phyloP scores from a whole-genome alignment of 1,140 invertebrate species.

The Orchestia grillus region DNA sequence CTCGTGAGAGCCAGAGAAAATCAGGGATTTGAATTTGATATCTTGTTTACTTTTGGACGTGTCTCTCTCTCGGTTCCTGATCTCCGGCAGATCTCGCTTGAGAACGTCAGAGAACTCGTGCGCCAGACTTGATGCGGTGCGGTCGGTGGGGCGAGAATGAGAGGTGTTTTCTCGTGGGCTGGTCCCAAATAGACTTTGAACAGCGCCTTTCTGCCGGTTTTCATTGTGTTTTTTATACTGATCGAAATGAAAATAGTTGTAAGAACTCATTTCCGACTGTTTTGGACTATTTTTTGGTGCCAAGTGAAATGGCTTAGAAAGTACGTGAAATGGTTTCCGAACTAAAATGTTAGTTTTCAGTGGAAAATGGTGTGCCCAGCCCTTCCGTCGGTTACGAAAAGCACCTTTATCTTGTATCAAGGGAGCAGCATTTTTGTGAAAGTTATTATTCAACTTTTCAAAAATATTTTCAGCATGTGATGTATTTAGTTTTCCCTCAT shows the following conservation, averaged over 20 bases:
- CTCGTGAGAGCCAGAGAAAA: not conserved
- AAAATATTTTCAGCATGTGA: not conserved
- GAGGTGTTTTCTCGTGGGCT: not conserved
- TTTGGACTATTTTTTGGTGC: not conserved
- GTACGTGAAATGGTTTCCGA: not conserved
- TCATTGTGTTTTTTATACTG: not conserved
- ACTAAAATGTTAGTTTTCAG: not conserved
- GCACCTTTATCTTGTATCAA: not conserved
- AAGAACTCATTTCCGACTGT: not conserved
- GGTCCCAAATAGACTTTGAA: not conserved
- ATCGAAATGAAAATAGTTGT: not conserved
- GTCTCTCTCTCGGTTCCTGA: not conserved
- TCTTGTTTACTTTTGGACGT: not conserved
- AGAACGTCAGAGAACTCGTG: not conserved
- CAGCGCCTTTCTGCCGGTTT: not conserved
- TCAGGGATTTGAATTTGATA: not conserved
- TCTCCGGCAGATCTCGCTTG: not conserved
- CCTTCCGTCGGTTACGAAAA: not conserved
- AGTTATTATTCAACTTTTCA: not conserved
- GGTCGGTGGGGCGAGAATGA: not conserved
- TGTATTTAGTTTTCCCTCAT: not conserved
- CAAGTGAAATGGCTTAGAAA: not conserved
- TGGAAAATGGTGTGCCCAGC: not conserved
- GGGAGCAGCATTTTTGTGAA: not conserved
- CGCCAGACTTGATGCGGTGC: not conserved